These are phyloP conservation scores for Trichopoda pennipes DNA, from an alignment of 2,888 invertebrate species.

Conservation along the genomic window DNA sequence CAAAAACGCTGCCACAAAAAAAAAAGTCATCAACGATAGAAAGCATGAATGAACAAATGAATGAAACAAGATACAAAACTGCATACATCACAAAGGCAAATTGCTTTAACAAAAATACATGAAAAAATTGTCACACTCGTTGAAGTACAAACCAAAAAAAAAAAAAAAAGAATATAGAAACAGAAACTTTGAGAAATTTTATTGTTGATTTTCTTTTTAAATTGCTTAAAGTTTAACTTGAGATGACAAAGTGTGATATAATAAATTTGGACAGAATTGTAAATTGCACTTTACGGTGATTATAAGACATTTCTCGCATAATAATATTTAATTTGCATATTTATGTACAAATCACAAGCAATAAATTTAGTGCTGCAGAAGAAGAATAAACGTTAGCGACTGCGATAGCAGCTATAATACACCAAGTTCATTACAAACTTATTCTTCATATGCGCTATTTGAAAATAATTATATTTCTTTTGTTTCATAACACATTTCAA, in stretches of 20 bases:
- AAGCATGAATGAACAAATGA: not conserved
- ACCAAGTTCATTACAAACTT: no score
- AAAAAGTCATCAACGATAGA: no score
- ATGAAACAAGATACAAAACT: not conserved
- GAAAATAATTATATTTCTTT: no score
- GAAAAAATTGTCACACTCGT: not conserved
- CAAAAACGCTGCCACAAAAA: no score
- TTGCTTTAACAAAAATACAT: constrained; percentile 6
- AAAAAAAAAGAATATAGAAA: not conserved
- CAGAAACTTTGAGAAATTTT: not conserved
- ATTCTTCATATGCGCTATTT: no score
- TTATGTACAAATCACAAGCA: not conserved
- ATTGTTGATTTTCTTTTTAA: not conserved
- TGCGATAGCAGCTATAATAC: no score
- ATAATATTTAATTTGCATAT: not conserved
- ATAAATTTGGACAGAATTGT: constrained; percentile 16
- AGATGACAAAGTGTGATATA: constrained; percentile 17
- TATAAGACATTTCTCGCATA: not conserved
- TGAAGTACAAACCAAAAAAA: no score
- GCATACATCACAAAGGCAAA: constrained; percentile 3
- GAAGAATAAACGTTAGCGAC: no score
- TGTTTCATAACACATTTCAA: no score
- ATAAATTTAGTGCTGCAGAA: not conserved
- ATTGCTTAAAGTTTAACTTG: constrained; percentile 7
- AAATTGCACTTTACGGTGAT: constrained; percentile 2